Evolutionary conservation across 2,888 invertebrate species (phyloP).

Genomic region (Lamellibrachia satsuma): DNA sequence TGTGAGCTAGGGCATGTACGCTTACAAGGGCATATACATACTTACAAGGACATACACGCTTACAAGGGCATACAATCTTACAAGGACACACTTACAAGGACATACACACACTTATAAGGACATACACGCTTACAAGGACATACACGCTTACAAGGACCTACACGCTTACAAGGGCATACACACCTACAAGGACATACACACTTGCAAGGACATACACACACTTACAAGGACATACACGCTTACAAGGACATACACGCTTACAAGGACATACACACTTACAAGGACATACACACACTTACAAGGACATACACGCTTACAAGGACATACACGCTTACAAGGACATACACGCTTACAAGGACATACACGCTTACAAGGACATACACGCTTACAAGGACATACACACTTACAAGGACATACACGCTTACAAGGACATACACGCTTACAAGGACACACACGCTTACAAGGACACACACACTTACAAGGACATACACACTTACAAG

Average conservation of each 20-base stretch:
- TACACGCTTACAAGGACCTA: not conserved
- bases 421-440: no score
- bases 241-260: not conserved
- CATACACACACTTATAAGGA: not conserved
- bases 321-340: no score
- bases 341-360: no score
- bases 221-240: not conserved
- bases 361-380: no score
- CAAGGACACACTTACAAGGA: not conserved
- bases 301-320: not conserved
- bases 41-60: not conserved
- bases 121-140: not conserved
- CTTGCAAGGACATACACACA: not conserved
- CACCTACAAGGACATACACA: not conserved
- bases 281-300: not conserved
- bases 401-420: no score
- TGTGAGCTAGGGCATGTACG: not conserved
- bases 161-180: not conserved
- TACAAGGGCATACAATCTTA: not conserved
- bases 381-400: no score
- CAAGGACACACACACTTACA: no score
- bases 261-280: not conserved
- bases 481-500: no score
- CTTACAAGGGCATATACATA: not conserved
- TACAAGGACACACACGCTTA: no score